Evolutionary conservation across 64 coral and sea anemone species (phyloP).

Genomic region (Orbicella faveolata): DNA sequence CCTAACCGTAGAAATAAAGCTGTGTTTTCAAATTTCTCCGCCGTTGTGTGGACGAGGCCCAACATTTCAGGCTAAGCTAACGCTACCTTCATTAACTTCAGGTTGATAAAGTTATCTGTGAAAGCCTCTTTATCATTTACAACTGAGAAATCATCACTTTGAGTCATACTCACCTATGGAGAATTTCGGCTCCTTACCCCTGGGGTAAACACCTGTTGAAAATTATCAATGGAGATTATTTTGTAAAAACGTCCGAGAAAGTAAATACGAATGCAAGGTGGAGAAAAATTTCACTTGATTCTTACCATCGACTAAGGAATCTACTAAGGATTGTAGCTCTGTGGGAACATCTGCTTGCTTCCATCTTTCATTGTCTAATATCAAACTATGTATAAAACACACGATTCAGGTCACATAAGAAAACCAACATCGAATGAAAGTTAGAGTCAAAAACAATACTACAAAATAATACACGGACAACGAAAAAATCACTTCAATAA

Average conservation of each 20-base stretch:
- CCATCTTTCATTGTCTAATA: slow-evolving; percentile 98
- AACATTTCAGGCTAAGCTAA: too few relatives aligned
- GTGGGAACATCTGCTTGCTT: slow-evolving; percentile 98
- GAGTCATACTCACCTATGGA: slow-evolving; percentile 60
- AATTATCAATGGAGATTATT: not conserved
- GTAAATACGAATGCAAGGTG: not conserved
- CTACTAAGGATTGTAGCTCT: slow-evolving; percentile 84
- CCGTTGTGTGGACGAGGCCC: too few relatives aligned
- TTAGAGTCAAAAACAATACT: too few relatives aligned
- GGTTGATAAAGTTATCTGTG: too few relatives aligned
- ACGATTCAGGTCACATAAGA: not conserved
- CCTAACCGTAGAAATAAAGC: too few relatives aligned
- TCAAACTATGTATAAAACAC: slow-evolving; percentile 59
- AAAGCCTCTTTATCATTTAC: not conserved
- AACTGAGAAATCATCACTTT: not conserved
- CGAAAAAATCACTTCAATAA: too few relatives aligned
- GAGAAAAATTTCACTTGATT: not conserved
- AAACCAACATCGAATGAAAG: too few relatives aligned
- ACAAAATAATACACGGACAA: too few relatives aligned
- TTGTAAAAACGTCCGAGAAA: not conserved
- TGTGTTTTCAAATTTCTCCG: too few relatives aligned
- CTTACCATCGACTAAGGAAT: slow-evolving; percentile 95
- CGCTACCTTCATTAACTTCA: too few relatives aligned
- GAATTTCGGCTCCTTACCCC: slow-evolving; percentile 82
- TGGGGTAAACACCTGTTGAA: slow-evolving; percentile 66